Base-by-base conservation (phyloP, 2,797 vertebrate genomes). In the Ctenosaura bakeri region DNA sequence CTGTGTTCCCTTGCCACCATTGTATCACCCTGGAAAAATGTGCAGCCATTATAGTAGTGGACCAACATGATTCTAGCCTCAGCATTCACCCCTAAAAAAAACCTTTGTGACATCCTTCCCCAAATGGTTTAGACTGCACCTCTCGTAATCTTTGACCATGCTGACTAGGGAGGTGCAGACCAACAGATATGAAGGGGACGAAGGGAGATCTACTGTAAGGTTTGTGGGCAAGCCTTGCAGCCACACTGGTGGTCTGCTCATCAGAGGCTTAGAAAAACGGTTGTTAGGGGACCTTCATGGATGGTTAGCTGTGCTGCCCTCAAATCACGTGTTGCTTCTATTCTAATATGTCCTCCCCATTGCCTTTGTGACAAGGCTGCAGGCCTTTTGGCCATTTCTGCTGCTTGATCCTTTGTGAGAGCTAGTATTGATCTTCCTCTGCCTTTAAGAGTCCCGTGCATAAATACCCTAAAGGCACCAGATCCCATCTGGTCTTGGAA, bases 321-420 rank as follows among this genome's bases (percentile, higher is more conserved):
- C 80, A 85, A 88, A 7, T 12, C 64, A 76, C n/a, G 76, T 46
- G 22, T 78, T 42, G 35, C 42, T 62, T 86, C 64, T 35, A n/a
- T 56, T 24, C 59, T 50, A 4, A 20, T 5, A 38, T 64, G 42
- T 86, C 35, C 74, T 5, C 46, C 35, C 18, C 38, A 50, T 74
- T 1, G 1, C 87, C 77, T 87, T 76, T 86, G 14, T 77, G 83
- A 88, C 29, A 78, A 46, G 42, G 46, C 77, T 74, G 18, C 16
- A 1, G 54, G 69, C 20, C 42, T 38, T 74, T 88, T 22, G n/a
- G n/a, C 4, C 18, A 74, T 18, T 50, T 64, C 29, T 38, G 26
- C 42, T 35, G 14, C 69, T 64, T 81, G 77, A 82, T 76, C 89
- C 12, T 90, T 29, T 81, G 73, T 81, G 38, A 90, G 77, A 26